Percentiles rank a stretch among this genome's conserved stretches.
These are phyloP conservation scores for Ischnura elegans DNA, from an alignment of 2,888 invertebrate species.

Conservation along the genomic window DNA sequence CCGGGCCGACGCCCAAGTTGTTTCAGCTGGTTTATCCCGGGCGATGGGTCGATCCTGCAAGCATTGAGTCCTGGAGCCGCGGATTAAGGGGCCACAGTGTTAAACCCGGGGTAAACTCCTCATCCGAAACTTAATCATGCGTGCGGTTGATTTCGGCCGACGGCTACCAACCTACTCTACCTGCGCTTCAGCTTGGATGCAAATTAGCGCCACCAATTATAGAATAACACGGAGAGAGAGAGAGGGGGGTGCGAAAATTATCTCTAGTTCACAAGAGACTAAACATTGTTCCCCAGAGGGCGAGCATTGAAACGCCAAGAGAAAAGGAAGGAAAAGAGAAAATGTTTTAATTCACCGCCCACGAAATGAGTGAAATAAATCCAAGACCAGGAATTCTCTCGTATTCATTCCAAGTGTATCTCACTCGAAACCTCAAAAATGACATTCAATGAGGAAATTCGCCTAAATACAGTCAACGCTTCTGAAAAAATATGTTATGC, in stretches of 20 bases:
- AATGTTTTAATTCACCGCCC: no score
- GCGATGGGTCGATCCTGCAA: neutral
- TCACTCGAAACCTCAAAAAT: no score
- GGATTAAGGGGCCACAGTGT: neutral
- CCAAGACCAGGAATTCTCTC: no score
- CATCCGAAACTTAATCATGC: neutral
- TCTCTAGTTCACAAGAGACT: neutral
- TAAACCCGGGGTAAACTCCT: neutral
- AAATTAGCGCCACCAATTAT: neutral
- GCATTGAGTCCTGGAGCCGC: neutral
- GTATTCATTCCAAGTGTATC: no score
- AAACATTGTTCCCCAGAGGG: no score
- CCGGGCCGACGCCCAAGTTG: constrained; percentile 2
- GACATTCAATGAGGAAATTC: no score
- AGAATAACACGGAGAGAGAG: neutral
- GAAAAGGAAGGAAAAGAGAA: no score
- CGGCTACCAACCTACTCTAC: no score
- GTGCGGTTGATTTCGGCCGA: neutral
- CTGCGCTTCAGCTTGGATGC: neutral
- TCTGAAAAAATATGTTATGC: no score
- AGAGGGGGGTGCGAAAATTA: neutral
- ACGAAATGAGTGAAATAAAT: no score
- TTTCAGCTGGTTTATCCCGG: neutral
- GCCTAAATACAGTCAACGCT: no score
- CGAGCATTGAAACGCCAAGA: no score